Evolutionary conservation across 2,888 invertebrate genomes (phyloP).

Genomic region (Cheilosia vulpina): DNA sequence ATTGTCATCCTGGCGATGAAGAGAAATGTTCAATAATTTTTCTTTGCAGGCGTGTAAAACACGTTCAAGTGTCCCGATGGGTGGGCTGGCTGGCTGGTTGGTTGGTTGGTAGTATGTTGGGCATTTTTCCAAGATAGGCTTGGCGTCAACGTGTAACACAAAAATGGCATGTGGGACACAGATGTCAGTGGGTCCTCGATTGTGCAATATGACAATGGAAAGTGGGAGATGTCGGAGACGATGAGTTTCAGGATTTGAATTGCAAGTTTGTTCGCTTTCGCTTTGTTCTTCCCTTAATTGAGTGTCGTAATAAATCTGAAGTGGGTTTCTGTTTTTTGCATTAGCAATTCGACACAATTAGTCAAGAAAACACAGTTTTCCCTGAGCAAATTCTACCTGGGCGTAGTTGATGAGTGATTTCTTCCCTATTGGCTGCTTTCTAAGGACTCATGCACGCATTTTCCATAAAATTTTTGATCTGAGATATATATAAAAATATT

Average conservation of each 20-base stretch:
- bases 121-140: slow-evolving; percentile 49
- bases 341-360: neutral
- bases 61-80: slow-evolving; percentile 38
- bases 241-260: slow-evolving; percentile 36
- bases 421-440: too few relatives aligned
- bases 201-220: slow-evolving; percentile 44
- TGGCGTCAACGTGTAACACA: slow-evolving; percentile 49
- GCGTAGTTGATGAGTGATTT: too few relatives aligned
- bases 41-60: slow-evolving; percentile 23
- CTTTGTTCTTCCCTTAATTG: slow-evolving; percentile 25
- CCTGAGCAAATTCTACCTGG: too few relatives aligned
- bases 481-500: too few relatives aligned
- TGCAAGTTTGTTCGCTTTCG: slow-evolving; percentile 25
- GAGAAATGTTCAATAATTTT: slow-evolving; percentile 67
- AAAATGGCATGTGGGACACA: slow-evolving; percentile 65
- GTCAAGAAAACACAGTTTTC: too few relatives aligned
- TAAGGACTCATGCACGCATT: too few relatives aligned
- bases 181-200: slow-evolving; percentile 63
- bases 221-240: slow-evolving; percentile 2
- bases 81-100: neutral
- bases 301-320: slow-evolving; percentile 32
- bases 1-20: slow-evolving; percentile 58
- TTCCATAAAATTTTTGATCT: too few relatives aligned
- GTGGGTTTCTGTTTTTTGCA: neutral
- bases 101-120: slow-evolving; percentile 1